Percentiles rank a stretch among this genome's conserved stretches.
phyloP scores from a whole-genome alignment of 2,888 invertebrate genomes.

The Tuta absoluta region DNA sequence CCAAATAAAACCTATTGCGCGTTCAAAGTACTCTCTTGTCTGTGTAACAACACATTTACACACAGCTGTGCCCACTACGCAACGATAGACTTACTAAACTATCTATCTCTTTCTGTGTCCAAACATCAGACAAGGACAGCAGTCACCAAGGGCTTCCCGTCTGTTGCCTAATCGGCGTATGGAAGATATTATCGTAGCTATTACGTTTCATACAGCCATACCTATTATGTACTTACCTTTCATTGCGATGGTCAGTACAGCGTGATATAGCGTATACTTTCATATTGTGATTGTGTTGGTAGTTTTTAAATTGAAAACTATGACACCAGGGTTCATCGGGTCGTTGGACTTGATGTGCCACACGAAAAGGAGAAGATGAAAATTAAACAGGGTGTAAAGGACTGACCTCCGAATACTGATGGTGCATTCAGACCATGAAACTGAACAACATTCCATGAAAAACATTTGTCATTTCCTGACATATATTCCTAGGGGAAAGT shows the following conservation, averaged over 20 bases:
- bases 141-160: constrained; percentile 1
- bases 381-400: no score
- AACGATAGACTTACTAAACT: constrained; percentile 7
- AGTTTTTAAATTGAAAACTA: no score
- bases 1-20: not conserved
- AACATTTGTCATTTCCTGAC: no score
- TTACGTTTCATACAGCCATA: not conserved
- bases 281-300: not conserved
- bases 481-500: no score
- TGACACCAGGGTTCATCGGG: no score
- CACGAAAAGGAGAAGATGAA: no score
- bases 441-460: no score
- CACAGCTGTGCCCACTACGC: constrained; percentile 19
- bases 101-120: not conserved
- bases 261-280: not conserved
- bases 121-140: constrained; percentile 1
- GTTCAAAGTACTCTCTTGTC: not conserved
- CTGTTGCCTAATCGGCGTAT: constrained; percentile 13
- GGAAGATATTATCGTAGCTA: constrained; percentile 11
- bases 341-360: no score
- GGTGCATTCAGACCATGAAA: no score
- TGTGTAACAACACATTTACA: constrained; percentile 9
- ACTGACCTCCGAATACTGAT: no score
- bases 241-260: constrained; percentile 10
- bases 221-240: constrained; percentile 3